Evolutionary conservation across 2,113 vertebrate species (phyloP).

Genomic region (Megaceryle maxima): DNA sequence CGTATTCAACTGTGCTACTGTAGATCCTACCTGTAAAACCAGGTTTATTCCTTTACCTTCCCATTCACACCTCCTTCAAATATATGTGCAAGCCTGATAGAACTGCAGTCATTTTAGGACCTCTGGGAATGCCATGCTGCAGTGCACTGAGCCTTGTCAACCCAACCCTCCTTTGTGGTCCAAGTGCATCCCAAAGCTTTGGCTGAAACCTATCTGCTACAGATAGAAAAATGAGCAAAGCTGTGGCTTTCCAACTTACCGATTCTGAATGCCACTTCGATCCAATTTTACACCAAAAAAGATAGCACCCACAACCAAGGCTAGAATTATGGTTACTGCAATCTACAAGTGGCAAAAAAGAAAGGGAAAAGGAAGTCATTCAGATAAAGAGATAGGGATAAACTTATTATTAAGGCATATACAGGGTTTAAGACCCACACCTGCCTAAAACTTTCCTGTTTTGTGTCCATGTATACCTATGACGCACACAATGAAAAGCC

Average conservation of each 20-base stretch:
- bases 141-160: not conserved
- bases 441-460: not conserved
- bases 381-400: not conserved
- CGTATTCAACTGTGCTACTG: not conserved
- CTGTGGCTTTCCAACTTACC: slow-evolving; percentile 28
- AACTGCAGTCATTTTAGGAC: not conserved
- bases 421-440: not conserved
- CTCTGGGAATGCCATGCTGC: not conserved
- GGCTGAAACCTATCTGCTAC: not conserved
- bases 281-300: slow-evolving; percentile 64
- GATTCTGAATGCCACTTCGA: slow-evolving; percentile 67
- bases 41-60: not conserved
- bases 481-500: not conserved
- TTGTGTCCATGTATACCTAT: not conserved
- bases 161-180: not conserved
- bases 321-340: slow-evolving; percentile 30
- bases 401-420: not conserved
- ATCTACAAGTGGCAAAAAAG: slow-evolving; percentile 33
- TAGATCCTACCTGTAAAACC: not conserved
- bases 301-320: slow-evolving; percentile 68
- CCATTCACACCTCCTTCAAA: not conserved
- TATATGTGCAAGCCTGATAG: not conserved
- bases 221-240: not conserved
- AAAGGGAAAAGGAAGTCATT: not conserved
- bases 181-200: not conserved